Percentiles rank a stretch among this genome's conserved stretches.
phyloP scores from a whole-genome alignment of 2,888 invertebrate genomes.

The Lutraria lutraria region DNA sequence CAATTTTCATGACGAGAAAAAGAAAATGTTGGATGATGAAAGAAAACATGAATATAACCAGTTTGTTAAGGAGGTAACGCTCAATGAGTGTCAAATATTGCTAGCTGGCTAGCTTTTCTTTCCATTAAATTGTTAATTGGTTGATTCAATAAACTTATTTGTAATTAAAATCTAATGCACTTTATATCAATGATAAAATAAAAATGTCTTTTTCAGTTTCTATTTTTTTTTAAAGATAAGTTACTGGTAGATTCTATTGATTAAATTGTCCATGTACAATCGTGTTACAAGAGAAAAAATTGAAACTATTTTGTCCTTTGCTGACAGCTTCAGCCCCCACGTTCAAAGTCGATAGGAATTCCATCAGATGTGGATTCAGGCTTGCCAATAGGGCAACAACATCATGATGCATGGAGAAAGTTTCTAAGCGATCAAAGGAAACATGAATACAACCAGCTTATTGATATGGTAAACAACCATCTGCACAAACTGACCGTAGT shows the following conservation, averaged over 20 bases:
- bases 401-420: slow-evolving; percentile 63
- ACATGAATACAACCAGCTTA: slow-evolving; percentile 68
- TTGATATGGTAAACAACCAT: slow-evolving; percentile 56
- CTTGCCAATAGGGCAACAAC: slow-evolving; percentile 68
- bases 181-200: no score
- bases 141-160: no score
- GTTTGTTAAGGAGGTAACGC: slow-evolving; percentile 62
- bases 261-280: neutral
- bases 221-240: no score
- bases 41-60: slow-evolving; percentile 61
- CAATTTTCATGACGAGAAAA: slow-evolving; percentile 54
- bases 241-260: no score
- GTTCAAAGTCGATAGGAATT: slow-evolving; percentile 52
- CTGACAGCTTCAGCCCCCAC: slow-evolving; percentile 56
- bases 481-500: slow-evolving; percentile 28
- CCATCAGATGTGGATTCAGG: slow-evolving; percentile 63
- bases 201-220: no score
- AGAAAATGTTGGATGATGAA: slow-evolving; percentile 52
- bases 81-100: neutral
- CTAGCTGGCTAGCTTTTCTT: neutral
- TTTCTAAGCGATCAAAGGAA: slow-evolving; percentile 66
- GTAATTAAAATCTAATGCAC: no score
- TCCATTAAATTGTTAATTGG: neutral
- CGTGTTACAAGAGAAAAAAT: neutral
- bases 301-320: slow-evolving; percentile 14